Evolutionary conservation across 92 coral and sea anemone species (phyloP).

Genomic region (Porites evermanni): DNA sequence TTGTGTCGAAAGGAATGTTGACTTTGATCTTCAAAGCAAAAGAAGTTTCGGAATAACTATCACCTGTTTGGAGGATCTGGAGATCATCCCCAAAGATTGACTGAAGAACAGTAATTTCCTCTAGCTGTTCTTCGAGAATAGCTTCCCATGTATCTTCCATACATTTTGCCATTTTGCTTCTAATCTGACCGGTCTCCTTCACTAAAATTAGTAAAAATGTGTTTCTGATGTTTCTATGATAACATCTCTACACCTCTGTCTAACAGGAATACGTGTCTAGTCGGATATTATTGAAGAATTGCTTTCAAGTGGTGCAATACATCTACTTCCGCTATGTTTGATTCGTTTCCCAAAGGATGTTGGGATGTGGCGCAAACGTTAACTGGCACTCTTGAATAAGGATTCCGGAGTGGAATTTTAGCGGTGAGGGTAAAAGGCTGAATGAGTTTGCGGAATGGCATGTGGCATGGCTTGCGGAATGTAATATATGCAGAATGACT

Average conservation of each 20-base stretch:
- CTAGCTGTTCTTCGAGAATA: conserved; percentile 75
- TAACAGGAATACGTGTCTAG: not conserved
- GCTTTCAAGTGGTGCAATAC: conserved; percentile 12
- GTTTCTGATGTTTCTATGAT: not conserved
- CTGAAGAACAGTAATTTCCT: conserved; percentile 82
- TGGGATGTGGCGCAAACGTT: too few species aligned
- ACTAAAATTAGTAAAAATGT: not conserved
- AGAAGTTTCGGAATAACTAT: conserved; percentile 47
- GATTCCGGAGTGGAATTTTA: too few species aligned
- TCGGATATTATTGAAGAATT: not conserved
- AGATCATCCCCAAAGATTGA: conserved; percentile 86
- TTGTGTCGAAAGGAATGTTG: conserved; percentile 67
- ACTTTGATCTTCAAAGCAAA: conserved; percentile 74
- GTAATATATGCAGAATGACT: too few species aligned
- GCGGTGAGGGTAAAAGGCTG: too few species aligned
- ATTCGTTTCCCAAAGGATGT: conserved; percentile 1
- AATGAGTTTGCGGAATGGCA: too few species aligned
- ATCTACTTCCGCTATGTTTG: conserved; percentile 10
- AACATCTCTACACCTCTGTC: too few species aligned
- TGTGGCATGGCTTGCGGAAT: too few species aligned
- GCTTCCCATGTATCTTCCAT: conserved; percentile 48
- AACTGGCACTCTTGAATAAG: too few species aligned
- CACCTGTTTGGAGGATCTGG: conserved; percentile 51
- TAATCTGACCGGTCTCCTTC: not conserved
- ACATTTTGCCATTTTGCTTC: conserved; percentile 58